Evolutionary conservation across 1,140 invertebrate species (phyloP).

Genomic region (Drosophila repletoides): DNA sequence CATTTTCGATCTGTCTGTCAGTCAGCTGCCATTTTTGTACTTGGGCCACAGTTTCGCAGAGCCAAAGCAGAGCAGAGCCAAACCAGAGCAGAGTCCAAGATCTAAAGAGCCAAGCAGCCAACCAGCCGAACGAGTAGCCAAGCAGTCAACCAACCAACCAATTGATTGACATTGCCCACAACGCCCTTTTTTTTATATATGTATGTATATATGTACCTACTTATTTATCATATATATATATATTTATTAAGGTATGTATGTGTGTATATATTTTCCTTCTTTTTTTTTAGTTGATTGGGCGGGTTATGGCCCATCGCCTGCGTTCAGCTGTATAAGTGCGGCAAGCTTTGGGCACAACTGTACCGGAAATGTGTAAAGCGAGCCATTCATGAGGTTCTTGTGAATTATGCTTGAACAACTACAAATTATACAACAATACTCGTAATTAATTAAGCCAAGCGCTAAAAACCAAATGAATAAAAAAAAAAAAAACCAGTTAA

Average conservation of each 20-base stretch:
- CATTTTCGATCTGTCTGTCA: constrained; percentile 80
- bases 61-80: constrained; percentile 8
- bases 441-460: constrained; percentile 70
- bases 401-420: constrained; percentile 59
- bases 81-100: constrained; percentile 18
- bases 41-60: constrained; percentile 43
- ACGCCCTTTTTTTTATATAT: constrained; percentile 59
- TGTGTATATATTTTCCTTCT: neutral
- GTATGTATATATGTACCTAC: no score
- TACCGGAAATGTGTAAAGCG: constrained; percentile 73
- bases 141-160: constrained; percentile 59
- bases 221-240: neutral
- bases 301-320: constrained; percentile 31
- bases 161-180: constrained; percentile 79
- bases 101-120: neutral
- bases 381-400: constrained; percentile 68
- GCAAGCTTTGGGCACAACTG: constrained; percentile 55
- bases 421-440: constrained; percentile 76
- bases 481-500: constrained; percentile 29
- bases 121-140: constrained; percentile 7
- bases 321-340: neutral
- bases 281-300: constrained; percentile 17
- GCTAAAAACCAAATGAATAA: constrained; percentile 21
- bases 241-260: no score
- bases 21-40: constrained; percentile 78